phyloP scores from a whole-genome alignment of 2,797 vertebrate genomes.

The Eurystomus glaucurus region DNA sequence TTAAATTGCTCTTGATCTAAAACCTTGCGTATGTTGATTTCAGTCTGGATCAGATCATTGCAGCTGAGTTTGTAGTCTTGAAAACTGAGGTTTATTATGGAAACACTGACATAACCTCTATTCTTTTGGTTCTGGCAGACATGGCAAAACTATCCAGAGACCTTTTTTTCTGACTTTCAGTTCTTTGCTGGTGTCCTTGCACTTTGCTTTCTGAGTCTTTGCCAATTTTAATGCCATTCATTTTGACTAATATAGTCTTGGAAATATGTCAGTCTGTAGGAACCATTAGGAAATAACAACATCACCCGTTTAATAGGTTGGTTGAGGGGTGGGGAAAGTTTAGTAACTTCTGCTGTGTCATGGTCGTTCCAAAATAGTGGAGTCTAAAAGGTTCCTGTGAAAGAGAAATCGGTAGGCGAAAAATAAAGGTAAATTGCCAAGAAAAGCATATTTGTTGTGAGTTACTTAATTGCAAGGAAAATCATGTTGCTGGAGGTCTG shows the following conservation, averaged over 20 bases:
- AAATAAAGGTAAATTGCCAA: constrained; percentile 42
- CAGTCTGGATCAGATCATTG: constrained; percentile 39
- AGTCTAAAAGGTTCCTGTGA: constrained; percentile 24
- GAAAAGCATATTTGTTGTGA: neutral
- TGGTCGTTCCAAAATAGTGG: constrained; percentile 45
- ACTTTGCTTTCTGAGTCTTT: constrained; percentile 57
- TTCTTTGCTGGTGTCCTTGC: constrained; percentile 57
- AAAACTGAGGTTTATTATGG: constrained; percentile 69
- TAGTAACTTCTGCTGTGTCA: constrained; percentile 52
- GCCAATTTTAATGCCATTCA: constrained; percentile 46
- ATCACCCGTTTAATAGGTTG: constrained; percentile 47
- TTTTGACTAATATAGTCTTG: neutral
- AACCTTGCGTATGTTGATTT: constrained; percentile 19
- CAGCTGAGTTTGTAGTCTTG: constrained; percentile 39
- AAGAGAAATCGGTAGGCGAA: neutral
- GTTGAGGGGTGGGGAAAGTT: constrained; percentile 13
- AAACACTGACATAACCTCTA: constrained; percentile 71
- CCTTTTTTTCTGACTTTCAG: constrained; percentile 31
- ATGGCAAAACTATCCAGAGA: constrained; percentile 57
- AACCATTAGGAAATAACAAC: constrained; percentile 39
- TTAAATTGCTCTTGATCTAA: neutral
- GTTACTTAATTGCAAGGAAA: constrained; percentile 31
- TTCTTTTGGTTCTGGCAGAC: constrained; percentile 51
- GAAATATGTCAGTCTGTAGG: constrained; percentile 43
- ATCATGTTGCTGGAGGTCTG: constrained; percentile 17